Conservation (phyloP, 2,113 vertebrate species). For the Vulpes ferrilata region DNA sequence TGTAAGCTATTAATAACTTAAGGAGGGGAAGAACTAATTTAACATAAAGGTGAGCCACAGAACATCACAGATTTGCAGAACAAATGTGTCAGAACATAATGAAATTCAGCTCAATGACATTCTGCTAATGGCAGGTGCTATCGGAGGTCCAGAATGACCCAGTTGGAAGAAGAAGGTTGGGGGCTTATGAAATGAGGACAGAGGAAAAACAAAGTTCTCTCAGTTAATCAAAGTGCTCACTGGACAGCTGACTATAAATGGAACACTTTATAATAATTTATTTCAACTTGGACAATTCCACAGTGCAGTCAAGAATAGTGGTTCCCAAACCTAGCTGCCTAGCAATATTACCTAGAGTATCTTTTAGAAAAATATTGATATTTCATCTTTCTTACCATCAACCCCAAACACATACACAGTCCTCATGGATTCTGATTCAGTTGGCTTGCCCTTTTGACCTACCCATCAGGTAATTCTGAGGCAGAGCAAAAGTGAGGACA, state of each 20-base stretch:
- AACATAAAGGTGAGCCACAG: slow-evolving; percentile 63
- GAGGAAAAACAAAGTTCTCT: neutral
- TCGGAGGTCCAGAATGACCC: slow-evolving; percentile 56
- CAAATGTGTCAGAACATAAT: slow-evolving; percentile 68
- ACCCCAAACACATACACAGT: neutral
- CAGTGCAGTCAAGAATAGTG: neutral
- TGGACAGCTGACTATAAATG: slow-evolving; percentile 11
- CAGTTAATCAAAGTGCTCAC: slow-evolving; percentile 6
- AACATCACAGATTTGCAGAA: slow-evolving; percentile 25
- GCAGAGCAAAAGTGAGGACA: neutral
- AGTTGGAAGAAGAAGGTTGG: neutral
- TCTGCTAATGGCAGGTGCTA: slow-evolving; percentile 43
- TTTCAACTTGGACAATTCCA: slow-evolving; percentile 31
- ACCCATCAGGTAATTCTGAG: neutral
- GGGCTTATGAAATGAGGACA: neutral
- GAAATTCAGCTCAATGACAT: slow-evolving; percentile 65
- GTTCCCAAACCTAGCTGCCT: neutral
- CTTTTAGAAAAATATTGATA: neutral
- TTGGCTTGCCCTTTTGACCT: neutral
- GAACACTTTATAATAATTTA: slow-evolving; percentile 45
- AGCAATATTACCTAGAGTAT: neutral
- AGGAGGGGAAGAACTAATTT: slow-evolving; percentile 56
- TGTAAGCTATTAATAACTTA: slow-evolving; percentile 55
- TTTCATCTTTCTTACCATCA: neutral
- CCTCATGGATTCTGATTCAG: neutral